These are phyloP conservation scores for Stenichneumon culpator DNA, from an alignment of 2,888 invertebrate species.

Conservation along the genomic window DNA sequence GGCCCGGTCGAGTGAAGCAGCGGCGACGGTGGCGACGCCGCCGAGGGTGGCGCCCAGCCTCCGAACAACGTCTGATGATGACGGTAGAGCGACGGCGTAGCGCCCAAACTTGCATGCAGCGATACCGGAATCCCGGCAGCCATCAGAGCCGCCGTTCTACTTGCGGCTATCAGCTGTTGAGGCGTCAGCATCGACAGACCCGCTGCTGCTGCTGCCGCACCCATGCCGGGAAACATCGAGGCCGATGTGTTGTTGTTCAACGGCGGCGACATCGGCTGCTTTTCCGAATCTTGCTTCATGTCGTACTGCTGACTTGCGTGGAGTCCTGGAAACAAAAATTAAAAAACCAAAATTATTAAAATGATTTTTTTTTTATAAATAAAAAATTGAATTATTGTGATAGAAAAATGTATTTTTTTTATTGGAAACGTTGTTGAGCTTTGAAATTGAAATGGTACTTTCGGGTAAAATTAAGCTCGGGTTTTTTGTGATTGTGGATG, in stretches of 20 bases:
- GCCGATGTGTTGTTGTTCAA: slow-evolving; percentile 87
- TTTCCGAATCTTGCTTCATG: slow-evolving; percentile 86
- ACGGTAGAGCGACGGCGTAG: slow-evolving; percentile 88
- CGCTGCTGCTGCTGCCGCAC: slow-evolving; percentile 86
- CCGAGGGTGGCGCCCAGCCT: slow-evolving; percentile 86
- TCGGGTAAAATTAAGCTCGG: too few species aligned
- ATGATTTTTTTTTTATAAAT: background rate
- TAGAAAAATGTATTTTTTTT: too few species aligned
- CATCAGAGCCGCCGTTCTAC: slow-evolving; percentile 85
- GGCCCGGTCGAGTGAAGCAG: slow-evolving; percentile 80
- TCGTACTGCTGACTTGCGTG: slow-evolving; percentile 76
- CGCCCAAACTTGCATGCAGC: slow-evolving; percentile 87
- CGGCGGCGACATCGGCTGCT: slow-evolving; percentile 88
- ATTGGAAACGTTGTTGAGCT: too few species aligned
- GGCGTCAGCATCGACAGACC: slow-evolving; percentile 87
- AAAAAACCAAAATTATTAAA: background rate
- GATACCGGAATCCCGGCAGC: slow-evolving; percentile 87
- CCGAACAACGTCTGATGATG: slow-evolving; percentile 88
- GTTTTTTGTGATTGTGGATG: too few species aligned
- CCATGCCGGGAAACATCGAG: slow-evolving; percentile 77
- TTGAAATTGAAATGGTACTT: too few species aligned
- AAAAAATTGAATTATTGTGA: too few species aligned
- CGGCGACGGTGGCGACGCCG: slow-evolving; percentile 87
- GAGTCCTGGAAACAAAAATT: slow-evolving; percentile 76
- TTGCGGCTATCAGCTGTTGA: slow-evolving; percentile 86